phyloP scores from a whole-genome alignment of 2,888 invertebrate species.

The Biston betularia region DNA sequence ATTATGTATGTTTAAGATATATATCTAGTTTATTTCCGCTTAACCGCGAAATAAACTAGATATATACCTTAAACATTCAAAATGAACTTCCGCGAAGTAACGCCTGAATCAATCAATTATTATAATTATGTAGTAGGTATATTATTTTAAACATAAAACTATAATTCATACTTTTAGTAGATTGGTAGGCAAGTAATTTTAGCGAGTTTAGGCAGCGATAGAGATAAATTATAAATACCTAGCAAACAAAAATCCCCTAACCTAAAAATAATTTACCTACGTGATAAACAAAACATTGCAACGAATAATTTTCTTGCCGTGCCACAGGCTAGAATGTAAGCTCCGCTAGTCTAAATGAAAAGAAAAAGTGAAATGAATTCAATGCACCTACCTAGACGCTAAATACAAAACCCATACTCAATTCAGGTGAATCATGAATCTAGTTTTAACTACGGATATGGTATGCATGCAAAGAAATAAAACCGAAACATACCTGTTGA shows the following conservation, averaged over 20 bases:
- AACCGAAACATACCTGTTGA: conserved; percentile 65
- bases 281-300: conserved; percentile 14
- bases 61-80: too few relatives aligned
- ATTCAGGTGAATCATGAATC: background rate
- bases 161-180: background rate
- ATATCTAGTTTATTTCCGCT: too few relatives aligned
- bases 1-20: too few relatives aligned
- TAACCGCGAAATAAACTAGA: too few relatives aligned
- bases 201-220: conserved; percentile 17
- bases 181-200: background rate
- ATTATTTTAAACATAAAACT: too few relatives aligned
- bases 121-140: too few relatives aligned
- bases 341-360: background rate
- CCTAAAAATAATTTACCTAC: background rate
- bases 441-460: background rate
- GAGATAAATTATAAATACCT: conserved; percentile 28
- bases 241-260: background rate
- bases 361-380: conserved; percentile 8
- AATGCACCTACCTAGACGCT: too few relatives aligned
- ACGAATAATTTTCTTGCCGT: background rate
- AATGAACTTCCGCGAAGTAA: too few relatives aligned
- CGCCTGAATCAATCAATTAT: too few relatives aligned
- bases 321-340: background rate
- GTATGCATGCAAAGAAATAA: conserved; percentile 16
- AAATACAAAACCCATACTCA: too few relatives aligned